A percentile compares a stretch with the other conserved stretches of the same genome.
Evolutionary conservation across 2,113 vertebrate species (phyloP).

Genomic region (Microcebus tavaratra): DNA sequence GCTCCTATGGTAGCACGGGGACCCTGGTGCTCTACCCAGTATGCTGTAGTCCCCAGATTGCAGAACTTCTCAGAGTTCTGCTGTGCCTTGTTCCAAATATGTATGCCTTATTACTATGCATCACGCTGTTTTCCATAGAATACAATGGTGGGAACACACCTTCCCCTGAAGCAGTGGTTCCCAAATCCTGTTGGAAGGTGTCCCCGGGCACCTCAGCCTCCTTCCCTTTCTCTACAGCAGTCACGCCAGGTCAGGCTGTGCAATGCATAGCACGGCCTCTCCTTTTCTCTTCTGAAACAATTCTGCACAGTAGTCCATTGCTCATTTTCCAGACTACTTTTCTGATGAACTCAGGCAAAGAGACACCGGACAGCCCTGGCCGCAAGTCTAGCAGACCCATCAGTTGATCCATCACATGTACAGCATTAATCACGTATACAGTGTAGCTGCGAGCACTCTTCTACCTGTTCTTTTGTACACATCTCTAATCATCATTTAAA

Average conservation of each 20-base stretch:
- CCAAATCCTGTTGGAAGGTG: neutral
- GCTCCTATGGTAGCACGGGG: fast-evolving
- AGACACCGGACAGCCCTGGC: neutral
- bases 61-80: neutral
- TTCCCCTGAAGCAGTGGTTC: neutral
- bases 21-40: neutral
- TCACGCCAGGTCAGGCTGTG: neutral
- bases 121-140: neutral
- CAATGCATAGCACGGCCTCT: neutral
- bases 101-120: neutral
- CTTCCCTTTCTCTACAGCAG: neutral
- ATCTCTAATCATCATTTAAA: neutral
- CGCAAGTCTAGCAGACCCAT: neutral
- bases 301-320: no score
- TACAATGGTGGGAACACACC: neutral
- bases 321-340: neutral
- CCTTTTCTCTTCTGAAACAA: neutral
- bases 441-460: fast-evolving
- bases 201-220: no score
- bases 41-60: neutral
- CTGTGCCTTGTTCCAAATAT: neutral
- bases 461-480: neutral
- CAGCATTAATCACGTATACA: no score
- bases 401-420: neutral
- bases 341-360: neutral